Evolutionary conservation across 2,113 vertebrate genomes (phyloP).

Genomic region (Todiramphus chloris): DNA sequence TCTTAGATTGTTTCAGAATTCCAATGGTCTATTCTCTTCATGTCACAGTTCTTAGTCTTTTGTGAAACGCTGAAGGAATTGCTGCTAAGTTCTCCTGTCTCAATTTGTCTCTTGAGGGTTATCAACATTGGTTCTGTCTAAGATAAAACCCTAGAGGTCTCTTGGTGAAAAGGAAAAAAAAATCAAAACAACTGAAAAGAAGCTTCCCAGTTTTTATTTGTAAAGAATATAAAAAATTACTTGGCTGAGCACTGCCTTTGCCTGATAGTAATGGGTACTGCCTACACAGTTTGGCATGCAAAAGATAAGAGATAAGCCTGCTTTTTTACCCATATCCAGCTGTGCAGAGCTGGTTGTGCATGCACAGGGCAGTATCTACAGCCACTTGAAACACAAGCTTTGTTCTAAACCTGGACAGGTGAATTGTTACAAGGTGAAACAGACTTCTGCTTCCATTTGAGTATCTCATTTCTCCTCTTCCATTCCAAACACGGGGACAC

Average conservation of each 20-base stretch:
- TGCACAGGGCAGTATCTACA: not conserved
- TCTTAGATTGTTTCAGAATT: not conserved
- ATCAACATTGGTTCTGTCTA: not conserved
- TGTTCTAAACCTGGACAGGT: not conserved
- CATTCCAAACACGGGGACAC: not conserved
- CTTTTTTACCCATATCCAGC: not conserved
- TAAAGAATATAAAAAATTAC: not conserved
- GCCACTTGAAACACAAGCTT: not conserved
- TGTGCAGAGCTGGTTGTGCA: not conserved
- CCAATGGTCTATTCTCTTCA: not conserved
- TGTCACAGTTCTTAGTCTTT: not conserved
- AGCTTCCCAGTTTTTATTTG: not conserved
- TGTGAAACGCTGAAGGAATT: not conserved
- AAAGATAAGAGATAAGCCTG: not conserved
- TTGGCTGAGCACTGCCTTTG: not conserved
- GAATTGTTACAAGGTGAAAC: not conserved
- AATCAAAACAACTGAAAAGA: not conserved
- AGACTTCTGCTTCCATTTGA: not conserved
- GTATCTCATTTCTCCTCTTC: not conserved
- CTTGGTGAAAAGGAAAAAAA: not conserved
- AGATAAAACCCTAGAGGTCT: not conserved
- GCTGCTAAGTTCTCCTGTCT: not conserved
- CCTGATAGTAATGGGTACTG: not conserved
- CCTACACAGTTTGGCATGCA: not conserved
- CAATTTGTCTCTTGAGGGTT: not conserved